These are phyloP conservation scores for Calliopum simillimum DNA, from an alignment of 2,888 invertebrate genomes.

Conservation along the genomic window DNA sequence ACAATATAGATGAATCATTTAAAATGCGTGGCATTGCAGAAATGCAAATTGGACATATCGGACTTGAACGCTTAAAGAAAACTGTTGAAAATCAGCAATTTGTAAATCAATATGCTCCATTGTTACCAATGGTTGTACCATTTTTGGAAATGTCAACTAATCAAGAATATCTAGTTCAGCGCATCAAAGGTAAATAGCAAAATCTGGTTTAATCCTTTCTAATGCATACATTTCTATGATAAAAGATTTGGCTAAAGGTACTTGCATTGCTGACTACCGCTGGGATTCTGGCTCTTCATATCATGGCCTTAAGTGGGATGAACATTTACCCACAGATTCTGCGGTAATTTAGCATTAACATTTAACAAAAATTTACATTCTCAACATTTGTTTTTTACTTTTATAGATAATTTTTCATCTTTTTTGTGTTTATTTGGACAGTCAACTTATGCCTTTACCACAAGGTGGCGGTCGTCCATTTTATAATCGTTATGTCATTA, in stretches of 20 bases:
- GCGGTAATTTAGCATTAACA: constrained; percentile 72
- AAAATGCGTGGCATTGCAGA: constrained; percentile 77
- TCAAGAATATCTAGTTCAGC: constrained; percentile 86
- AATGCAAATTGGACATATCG: constrained; percentile 76
- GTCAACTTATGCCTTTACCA: constrained; percentile 77
- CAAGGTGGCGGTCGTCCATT: constrained; percentile 77
- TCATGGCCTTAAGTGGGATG: constrained; percentile 83
- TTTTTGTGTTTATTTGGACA: constrained; percentile 88
- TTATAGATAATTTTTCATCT: constrained; percentile 83
- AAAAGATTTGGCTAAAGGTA: constrained; percentile 71
- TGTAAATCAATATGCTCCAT: constrained; percentile 63
- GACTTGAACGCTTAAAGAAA: constrained; percentile 80
- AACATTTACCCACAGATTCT: constrained; percentile 87
- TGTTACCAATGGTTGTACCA: constrained; percentile 73
- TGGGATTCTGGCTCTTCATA: constrained; percentile 86
- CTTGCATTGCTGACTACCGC: constrained; percentile 88
- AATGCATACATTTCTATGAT: not conserved
- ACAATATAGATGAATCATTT: constrained; percentile 76
- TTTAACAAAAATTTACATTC: not conserved
- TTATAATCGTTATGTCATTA: constrained; percentile 68
- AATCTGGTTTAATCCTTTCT: not conserved
- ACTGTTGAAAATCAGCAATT: constrained; percentile 72
- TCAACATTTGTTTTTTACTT: constrained; percentile 15
- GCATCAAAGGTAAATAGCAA: constrained; percentile 73
- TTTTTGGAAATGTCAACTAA: constrained; percentile 86